A percentile compares a stretch with the other conserved stretches of the same genome.
These are phyloP conservation scores for Grammomys surdaster DNA, from an alignment of 2,113 vertebrate species.

Conservation along the genomic window DNA sequence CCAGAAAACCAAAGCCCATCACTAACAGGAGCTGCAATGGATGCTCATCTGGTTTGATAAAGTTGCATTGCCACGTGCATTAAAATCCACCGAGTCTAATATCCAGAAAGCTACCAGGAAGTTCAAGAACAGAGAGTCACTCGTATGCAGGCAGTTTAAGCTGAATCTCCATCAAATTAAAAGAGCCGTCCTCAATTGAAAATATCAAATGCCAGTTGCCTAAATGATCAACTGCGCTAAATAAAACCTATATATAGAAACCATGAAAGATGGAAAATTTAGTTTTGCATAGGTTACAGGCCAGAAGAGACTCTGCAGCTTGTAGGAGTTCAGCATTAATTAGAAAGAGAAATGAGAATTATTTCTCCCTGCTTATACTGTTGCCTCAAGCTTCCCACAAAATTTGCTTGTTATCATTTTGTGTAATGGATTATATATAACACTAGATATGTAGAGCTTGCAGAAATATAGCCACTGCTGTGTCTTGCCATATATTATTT, in stretches of 20 bases:
- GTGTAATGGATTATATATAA: slow-evolving; percentile 24
- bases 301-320: neutral
- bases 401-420: neutral
- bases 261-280: neutral
- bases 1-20: neutral
- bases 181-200: slow-evolving; percentile 1
- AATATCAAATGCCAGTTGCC: neutral
- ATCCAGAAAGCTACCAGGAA: neutral
- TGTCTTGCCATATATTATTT: slow-evolving; percentile 35
- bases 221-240: neutral
- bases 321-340: neutral
- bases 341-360: slow-evolving; percentile 38
- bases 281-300: neutral
- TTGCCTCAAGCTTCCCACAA: slow-evolving; percentile 3
- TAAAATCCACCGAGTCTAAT: neutral
- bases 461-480: slow-evolving; percentile 18
- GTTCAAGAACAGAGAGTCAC: neutral
- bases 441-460: neutral
- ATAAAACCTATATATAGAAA: slow-evolving; percentile 34
- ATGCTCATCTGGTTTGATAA: neutral
- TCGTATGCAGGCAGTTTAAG: neutral
- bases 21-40: neutral
- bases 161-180: slow-evolving; percentile 2
- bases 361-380: neutral
- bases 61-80: neutral